Evolutionary conservation across 2,888 invertebrate species (phyloP).

Genomic region (Eilema depressum): DNA sequence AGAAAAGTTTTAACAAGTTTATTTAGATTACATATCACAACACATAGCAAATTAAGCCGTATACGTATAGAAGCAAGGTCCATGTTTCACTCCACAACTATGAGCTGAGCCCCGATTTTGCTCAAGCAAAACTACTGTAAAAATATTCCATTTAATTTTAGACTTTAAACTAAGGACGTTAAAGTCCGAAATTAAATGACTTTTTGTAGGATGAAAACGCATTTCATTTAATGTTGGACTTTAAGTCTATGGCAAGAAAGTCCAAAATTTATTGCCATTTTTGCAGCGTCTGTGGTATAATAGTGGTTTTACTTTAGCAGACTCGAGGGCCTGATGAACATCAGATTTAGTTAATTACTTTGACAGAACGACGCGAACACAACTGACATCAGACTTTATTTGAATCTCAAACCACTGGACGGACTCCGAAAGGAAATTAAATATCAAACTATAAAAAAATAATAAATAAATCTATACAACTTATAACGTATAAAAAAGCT

Average conservation of each 20-base stretch:
- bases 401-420: slow-evolving; percentile 35
- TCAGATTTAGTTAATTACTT: slow-evolving; percentile 6
- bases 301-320: too few species aligned
- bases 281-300: too few species aligned
- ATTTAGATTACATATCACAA: slow-evolving; percentile 78
- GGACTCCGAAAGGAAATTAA: slow-evolving; percentile 32
- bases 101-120: too few species aligned
- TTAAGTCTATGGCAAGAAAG: too few species aligned
- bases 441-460: slow-evolving; percentile 9
- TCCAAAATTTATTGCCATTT: too few species aligned
- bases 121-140: too few species aligned
- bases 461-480: not conserved
- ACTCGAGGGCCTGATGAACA: too few species aligned
- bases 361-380: slow-evolving; percentile 9
- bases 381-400: slow-evolving; percentile 11
- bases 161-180: too few species aligned
- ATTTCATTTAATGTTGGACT: too few species aligned
- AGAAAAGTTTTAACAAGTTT: slow-evolving; percentile 56
- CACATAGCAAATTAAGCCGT: slow-evolving; percentile 78
- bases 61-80: slow-evolving; percentile 60
- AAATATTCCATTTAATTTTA: too few species aligned
- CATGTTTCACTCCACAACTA: slow-evolving; percentile 27
- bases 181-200: too few species aligned
- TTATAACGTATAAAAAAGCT: not conserved
- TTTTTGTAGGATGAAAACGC: too few species aligned